Percentiles rank a stretch among this genome's conserved stretches.
Evolutionary conservation across 2,113 vertebrate species (phyloP).

Genomic region (Motacilla alba): DNA sequence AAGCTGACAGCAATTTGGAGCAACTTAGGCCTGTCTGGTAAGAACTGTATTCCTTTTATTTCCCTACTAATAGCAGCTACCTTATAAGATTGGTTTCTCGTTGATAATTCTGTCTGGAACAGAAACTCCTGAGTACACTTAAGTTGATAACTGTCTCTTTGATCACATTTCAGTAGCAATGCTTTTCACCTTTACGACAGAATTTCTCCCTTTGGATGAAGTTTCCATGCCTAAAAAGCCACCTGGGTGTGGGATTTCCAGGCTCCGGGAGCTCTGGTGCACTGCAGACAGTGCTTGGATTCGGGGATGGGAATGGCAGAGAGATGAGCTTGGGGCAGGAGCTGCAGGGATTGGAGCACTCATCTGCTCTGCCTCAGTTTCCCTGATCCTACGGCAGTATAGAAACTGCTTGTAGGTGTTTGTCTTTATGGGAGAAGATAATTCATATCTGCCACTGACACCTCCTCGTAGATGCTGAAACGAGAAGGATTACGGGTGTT

Average conservation of each 20-base stretch:
- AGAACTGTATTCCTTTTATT: conserved; percentile 53
- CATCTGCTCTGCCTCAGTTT: neutral
- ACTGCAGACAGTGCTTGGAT: neutral
- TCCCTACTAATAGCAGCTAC: conserved; percentile 36
- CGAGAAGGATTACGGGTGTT: neutral
- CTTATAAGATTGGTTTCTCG: conserved; percentile 30
- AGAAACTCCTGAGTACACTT: conserved; percentile 52
- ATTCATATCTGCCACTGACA: neutral
- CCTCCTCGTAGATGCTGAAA: neutral
- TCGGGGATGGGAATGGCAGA: neutral
- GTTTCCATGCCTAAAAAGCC: conserved; percentile 36
- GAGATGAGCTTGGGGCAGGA: rapidly evolving
- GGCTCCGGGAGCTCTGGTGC: neutral
- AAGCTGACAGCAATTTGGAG: conserved; percentile 58
- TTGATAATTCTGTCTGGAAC: conserved; percentile 59
- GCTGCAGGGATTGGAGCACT: neutral
- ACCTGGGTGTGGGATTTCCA: neutral
- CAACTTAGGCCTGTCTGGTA: conserved; percentile 42
- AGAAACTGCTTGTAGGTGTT: neutral
- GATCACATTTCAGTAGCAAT: conserved; percentile 61
- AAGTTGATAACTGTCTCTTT: conserved; percentile 53
- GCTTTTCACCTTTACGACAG: conserved; percentile 59
- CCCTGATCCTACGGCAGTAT: neutral
- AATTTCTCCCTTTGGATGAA: conserved; percentile 28
- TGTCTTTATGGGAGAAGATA: neutral